phyloP scores from a whole-genome alignment of 2,888 invertebrate genomes.

The Netelia melanura region DNA sequence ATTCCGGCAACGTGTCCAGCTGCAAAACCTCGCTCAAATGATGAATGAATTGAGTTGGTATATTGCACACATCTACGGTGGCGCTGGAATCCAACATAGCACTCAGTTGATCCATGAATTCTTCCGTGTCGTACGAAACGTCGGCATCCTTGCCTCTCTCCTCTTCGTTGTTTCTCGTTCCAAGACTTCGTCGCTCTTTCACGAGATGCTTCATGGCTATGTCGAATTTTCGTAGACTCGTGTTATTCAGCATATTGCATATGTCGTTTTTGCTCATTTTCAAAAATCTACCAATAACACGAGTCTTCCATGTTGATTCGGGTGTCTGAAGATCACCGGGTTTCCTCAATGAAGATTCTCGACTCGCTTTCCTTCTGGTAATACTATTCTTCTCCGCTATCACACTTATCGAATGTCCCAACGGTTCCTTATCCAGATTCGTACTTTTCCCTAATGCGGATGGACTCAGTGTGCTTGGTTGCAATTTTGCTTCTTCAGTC shows the following conservation, averaged over 20 bases:
- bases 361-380: not conserved
- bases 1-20: conserved; percentile 75
- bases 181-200: conserved; percentile 78
- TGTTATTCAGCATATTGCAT: conserved; percentile 82
- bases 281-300: conserved; percentile 81
- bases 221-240: conserved; percentile 82
- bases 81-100: conserved; percentile 87
- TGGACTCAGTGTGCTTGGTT: conserved; percentile 21
- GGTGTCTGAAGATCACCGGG: conserved; percentile 47
- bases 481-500: conserved; percentile 1
- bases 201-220: conserved; percentile 83
- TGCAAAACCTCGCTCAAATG: conserved; percentile 87
- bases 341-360: conserved; percentile 19
- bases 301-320: conserved; percentile 79
- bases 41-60: conserved; percentile 87
- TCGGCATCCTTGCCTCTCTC: conserved; percentile 77
- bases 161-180: conserved; percentile 80
- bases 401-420: conserved; percentile 21
- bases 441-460: conserved; percentile 22
- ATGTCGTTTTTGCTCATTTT: conserved; percentile 84
- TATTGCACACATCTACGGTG: conserved; percentile 86
- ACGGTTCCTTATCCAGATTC: conserved; percentile 38
- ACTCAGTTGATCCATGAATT: conserved; percentile 84
- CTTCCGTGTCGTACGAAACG: conserved; percentile 77
- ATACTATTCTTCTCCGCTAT: not conserved